These are phyloP conservation scores for Aphelinus atriplicis DNA, from an alignment of 1,140 invertebrate genomes.

Conservation along the genomic window DNA sequence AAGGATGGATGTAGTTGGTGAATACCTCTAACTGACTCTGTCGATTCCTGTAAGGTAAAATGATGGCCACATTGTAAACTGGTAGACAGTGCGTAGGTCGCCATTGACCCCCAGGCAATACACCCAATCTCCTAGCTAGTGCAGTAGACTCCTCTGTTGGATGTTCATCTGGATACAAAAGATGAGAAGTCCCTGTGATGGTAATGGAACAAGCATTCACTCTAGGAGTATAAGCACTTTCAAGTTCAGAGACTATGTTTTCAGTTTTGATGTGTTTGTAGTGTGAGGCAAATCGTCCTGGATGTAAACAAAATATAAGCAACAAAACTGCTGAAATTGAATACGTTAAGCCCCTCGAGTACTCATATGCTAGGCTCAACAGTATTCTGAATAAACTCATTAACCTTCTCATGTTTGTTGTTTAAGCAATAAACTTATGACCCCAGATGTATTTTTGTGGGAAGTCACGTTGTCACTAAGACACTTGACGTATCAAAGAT, in stretches of 20 bases:
- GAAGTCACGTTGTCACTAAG: not conserved
- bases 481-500: not conserved
- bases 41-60: slow-evolving; percentile 90
- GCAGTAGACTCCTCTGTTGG: slow-evolving; percentile 50
- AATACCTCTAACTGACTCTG: slow-evolving; percentile 82
- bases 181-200: slow-evolving; percentile 38
- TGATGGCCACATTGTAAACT: slow-evolving; percentile 82
- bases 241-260: slow-evolving; percentile 60
- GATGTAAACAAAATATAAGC: slow-evolving; percentile 58
- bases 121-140: slow-evolving; percentile 53
- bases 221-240: slow-evolving; percentile 54
- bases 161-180: slow-evolving; percentile 60
- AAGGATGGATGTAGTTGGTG: slow-evolving; percentile 89
- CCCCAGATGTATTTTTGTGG: not conserved
- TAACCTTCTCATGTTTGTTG: slow-evolving; percentile 1
- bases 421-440: not conserved
- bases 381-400: slow-evolving; percentile 3
- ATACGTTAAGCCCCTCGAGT: slow-evolving; percentile 51
- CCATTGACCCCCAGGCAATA: slow-evolving; percentile 75
- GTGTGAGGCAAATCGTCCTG: slow-evolving; percentile 61
- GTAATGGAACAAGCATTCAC: slow-evolving; percentile 58
- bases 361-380: slow-evolving; percentile 44
- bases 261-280: slow-evolving; percentile 59
- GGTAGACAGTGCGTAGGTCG: slow-evolving; percentile 78
- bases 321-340: slow-evolving; percentile 48